These are phyloP conservation scores for Bagarius yarrelli DNA, from an alignment of 2,113 vertebrate genomes.

Conservation along the genomic window DNA sequence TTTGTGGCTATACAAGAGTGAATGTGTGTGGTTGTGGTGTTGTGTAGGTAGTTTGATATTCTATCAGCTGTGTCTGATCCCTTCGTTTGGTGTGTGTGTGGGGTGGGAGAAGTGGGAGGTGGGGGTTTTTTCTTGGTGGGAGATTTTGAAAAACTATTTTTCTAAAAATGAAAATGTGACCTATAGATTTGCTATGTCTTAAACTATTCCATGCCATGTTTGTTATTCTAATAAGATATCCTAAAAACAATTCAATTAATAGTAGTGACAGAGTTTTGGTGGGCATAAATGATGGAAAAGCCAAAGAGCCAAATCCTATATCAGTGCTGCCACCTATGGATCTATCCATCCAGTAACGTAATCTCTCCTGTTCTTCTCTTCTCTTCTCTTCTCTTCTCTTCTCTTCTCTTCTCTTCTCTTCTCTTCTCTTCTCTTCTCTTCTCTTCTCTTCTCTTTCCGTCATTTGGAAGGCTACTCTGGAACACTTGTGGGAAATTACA, in stretches of 20 bases:
- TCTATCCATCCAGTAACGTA: conserved; percentile 16
- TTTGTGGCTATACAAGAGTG: not conserved
- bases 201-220: not conserved
- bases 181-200: not conserved
- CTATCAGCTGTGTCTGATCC: conserved; percentile 29
- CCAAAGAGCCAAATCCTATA: conserved; percentile 54
- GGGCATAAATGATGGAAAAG: conserved; percentile 29
- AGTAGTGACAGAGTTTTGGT: not conserved
- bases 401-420: conserved; percentile 27
- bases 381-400: conserved; percentile 44
- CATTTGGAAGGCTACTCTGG: conserved; percentile 47
- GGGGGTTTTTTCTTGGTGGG: conserved; percentile 14
- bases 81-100: conserved; percentile 1
- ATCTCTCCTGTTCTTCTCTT: no score
- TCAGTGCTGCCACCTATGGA: conserved; percentile 79
- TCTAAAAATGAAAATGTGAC: not conserved
- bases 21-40: not conserved
- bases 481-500: conserved; percentile 60
- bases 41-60: no score
- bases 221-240: not conserved
- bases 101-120: not conserved
- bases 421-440: not conserved
- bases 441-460: conserved; percentile 41
- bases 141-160: not conserved
- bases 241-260: not conserved